Base-by-base conservation (phyloP, 2,797 vertebrate genomes). In the Sebastes vulpes region DNA sequence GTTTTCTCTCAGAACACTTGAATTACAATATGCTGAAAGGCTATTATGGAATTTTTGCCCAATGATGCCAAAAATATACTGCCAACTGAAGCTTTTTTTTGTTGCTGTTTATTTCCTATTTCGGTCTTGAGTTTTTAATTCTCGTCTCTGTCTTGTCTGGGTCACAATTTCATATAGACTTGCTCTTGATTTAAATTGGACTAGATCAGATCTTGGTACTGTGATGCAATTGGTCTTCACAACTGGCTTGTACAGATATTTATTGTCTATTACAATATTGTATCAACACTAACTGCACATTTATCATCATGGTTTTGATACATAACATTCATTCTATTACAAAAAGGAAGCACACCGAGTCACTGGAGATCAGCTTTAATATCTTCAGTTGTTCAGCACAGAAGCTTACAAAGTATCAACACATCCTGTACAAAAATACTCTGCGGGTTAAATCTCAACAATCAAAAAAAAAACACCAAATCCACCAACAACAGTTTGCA, bases 341-440 rank as follows among this genome's bases (percentile, higher is more conserved):
- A 59, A 73, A 75, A 75, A 79, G 61, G 10, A 4, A 64, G 9
- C 4, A 78, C 42, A 75, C 9, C 0, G 11, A 46, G 60, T 56
- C 46, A 68, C 54, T 46, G 3, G 6, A 75, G n/a, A 79, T 77
- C 63, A 68, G 29, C 70, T 95, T 96, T 95, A 95, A 93, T 94
- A 75, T 86, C 77, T 86, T 83, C 85, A 72, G 72, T 60, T 60
- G 21, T 77, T 83, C 71, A 90, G 79, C 77, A 29, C 72, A 90
- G 18, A 89, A 77, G 75, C 16, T 64, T 80, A 78, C 63, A 90
- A 85, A 82, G 50, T 74, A 65, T 69, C 38, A 69, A 77, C 71
- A 88, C 66, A 84, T 77, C 53, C 85, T 93, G 87, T 95, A 94
- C 93, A 94, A 94, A 94, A 94, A 89, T 92, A 85, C 84, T 84